Base-by-base conservation (phyloP, 2,113 vertebrate genomes). In the Lycaon pictus region DNA sequence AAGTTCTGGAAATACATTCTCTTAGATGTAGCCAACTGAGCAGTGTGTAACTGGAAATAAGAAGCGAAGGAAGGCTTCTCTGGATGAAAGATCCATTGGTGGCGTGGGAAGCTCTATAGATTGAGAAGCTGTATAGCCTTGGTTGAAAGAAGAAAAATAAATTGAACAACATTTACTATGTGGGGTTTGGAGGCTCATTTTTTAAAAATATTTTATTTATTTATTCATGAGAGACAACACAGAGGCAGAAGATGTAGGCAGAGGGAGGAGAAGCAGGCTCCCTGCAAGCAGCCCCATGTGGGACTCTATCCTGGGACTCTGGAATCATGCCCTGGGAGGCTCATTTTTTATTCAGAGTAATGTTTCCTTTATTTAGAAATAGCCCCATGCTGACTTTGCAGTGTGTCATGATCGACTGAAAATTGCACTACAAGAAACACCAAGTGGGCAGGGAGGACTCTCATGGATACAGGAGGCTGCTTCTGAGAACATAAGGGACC, bases 21-120 rank as follows among this genome's bases (percentile, higher is more conserved):
- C 53, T 29, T 60, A 37, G 53, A 60, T 20, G 32, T 4, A 60
- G 6, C 3, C 29, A 29, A 25, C 32, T 20, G 12, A 20, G 2
- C 55, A 10, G 11, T 2, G 3, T 0, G 71, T 32, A 5, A 32
- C 11, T 15, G 19, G 55, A 13, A 29, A 62, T 22, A 32, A 62
- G 11, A 7, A 76, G 43, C 11, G 3, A 1, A 5, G 17, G 13
- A 62, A 76, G 11, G 27, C 4, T 2, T 88, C n/a, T 20, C n/a
- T 27, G 35, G 22, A 29, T 72, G 55, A 35, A 27, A 17, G 20
- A 15, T 0, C 10, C 11, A 3, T 20, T 27, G 4, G 10, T 25
- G 12, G 10, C 0, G 1, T 8, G 0, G 5, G 25, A 20, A 19
- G 58, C 11, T 7, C 23, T 20, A 20, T 3, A 1, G 7, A 7